phyloP scores from a whole-genome alignment of 2,113 vertebrate genomes.

The Ramphastos sulfuratus region DNA sequence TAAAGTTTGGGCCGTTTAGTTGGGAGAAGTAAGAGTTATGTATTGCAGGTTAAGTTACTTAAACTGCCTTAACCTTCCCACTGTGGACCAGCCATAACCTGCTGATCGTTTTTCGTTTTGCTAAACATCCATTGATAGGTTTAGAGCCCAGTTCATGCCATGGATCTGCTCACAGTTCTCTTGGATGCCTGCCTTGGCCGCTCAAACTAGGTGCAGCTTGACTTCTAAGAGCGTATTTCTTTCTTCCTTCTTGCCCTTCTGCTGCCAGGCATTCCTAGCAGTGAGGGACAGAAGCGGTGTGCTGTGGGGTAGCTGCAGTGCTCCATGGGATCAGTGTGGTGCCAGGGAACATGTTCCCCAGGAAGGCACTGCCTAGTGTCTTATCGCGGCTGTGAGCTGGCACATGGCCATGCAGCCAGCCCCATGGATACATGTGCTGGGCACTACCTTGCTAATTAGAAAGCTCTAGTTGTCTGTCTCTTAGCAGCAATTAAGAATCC shows the following conservation, averaged over 20 bases:
- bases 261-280: background rate
- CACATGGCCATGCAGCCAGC: background rate
- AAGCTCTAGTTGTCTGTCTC: background rate
- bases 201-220: background rate
- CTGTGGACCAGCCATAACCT: background rate
- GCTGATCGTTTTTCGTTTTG: background rate
- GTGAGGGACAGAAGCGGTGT: background rate
- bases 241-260: background rate
- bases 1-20: background rate
- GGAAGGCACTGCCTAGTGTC: background rate
- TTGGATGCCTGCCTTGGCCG: background rate
- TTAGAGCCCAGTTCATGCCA: background rate
- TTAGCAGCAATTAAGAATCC: slow-evolving; percentile 7
- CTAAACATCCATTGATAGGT: background rate
- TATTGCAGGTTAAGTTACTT: background rate
- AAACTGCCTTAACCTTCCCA: background rate
- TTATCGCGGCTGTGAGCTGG: background rate
- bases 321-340: background rate
- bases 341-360: background rate
- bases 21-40: background rate
- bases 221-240: background rate
- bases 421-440: background rate
- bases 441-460: slow-evolving; percentile 6
- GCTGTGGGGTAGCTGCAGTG: background rate
- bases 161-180: background rate